A percentile compares a stretch with the other conserved stretches of the same genome.
These are phyloP conservation scores for Macroramphosus scolopax DNA, from an alignment of 2,797 vertebrate genomes.

Conservation along the genomic window DNA sequence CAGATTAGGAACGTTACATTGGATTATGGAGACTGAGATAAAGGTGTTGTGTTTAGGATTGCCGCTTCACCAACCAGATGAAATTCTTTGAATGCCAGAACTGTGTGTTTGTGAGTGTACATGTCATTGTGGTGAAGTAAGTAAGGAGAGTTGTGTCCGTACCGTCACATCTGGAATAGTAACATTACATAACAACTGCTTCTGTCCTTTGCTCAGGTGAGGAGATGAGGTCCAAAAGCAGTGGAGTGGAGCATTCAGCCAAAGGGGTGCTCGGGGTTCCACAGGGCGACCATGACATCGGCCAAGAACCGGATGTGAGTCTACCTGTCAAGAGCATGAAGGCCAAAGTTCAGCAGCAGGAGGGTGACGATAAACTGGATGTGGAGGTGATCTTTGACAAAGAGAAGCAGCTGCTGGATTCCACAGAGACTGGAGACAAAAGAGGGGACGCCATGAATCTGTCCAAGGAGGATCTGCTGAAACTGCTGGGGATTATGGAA, in stretches of 20 bases:
- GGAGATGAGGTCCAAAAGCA: conserved; percentile 94
- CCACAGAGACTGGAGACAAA: conserved; percentile 69
- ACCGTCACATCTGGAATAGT: too few relatives aligned
- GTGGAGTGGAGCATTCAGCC: conserved; percentile 80
- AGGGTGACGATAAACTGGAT: conserved; percentile 75
- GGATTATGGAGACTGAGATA: too few relatives aligned
- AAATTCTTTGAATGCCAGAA: too few relatives aligned
- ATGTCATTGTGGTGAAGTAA: too few relatives aligned
- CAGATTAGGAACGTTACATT: too few relatives aligned
- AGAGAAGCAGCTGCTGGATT: conserved; percentile 79
- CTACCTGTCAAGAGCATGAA: conserved; percentile 83
- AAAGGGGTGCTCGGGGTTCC: conserved; percentile 80
- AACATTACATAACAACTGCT: not conserved
- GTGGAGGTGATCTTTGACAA: conserved; percentile 76
- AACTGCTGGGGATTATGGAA: conserved; percentile 95
- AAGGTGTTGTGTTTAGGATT: too few relatives aligned
- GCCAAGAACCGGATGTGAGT: conserved; percentile 80
- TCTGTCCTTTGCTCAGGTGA: conserved; percentile 70
- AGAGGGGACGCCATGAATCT: conserved; percentile 82
- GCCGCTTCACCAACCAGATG: too few relatives aligned
- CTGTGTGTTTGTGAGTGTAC: too few relatives aligned
- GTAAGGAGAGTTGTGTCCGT: too few relatives aligned
- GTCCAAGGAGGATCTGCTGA: conserved; percentile 89
- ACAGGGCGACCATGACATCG: conserved; percentile 76
- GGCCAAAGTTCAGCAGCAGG: conserved; percentile 82